Base-by-base conservation (phyloP, 2,888 invertebrate genomes). In the Phengaris arion region DNA sequence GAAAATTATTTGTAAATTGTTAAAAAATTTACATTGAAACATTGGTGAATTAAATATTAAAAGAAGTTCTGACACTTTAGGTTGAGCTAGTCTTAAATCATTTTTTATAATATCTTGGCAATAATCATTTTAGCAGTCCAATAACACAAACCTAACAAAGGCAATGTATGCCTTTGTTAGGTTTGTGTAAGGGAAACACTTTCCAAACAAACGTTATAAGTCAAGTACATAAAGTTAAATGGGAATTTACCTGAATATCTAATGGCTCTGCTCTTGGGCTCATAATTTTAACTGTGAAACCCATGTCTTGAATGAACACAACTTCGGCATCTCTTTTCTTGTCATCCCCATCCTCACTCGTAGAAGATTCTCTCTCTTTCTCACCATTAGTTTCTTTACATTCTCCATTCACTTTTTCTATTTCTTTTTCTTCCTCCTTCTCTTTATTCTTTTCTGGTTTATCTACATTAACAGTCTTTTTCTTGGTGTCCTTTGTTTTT, bases 221-320 rank as follows among this genome's bases (percentile, higher is more conserved):
- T 8, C 5, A 48, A 48, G 48, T 3, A 48, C 54, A 54, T 54
- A 54, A 54, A 10, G 12, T 54, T 54, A 55, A 55, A 55, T 55
- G 12, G 12, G 12, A 46, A 75, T 83, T 84, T 91, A 97, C 97
- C 94, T 99, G 98, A 84, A 99, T 97, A 83, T 99, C 98, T 85
- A 99, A 96, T 0, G 98, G 95, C 82, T 99, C 99, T 10, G 97
- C 95, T 2, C 98, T 98, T 10, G 99, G 98, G 83, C 98, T 97
- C 77, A 97, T 95, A 83, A 99, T 98, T 91, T 98, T 98, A n/a
- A 99, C 97, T 75, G 97, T 97, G 86, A 98, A 98, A 74, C 98
- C 98, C 94, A 97, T 94, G 85, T 98, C 98, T 86, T 98, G 98
- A 83, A 98, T 96, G 82, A 97, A 97, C 78, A 98, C 97, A 75